Conservation (phyloP, 2,113 vertebrate species). For the Columba janthina region DNA sequence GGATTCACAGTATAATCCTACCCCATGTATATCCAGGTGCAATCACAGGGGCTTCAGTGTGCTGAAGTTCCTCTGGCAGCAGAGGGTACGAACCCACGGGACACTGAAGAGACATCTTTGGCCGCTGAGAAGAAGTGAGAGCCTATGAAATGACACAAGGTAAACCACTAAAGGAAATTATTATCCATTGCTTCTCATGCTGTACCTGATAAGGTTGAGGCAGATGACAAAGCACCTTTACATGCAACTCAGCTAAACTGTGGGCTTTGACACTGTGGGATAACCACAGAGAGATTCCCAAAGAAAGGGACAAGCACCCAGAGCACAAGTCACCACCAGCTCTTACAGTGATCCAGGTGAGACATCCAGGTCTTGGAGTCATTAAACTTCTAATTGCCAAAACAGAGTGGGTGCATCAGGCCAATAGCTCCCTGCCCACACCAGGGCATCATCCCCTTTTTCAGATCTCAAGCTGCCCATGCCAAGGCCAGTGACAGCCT, state of each 20-base stretch:
- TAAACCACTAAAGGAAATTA: background rate
- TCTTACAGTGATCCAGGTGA: background rate
- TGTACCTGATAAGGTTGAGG: background rate
- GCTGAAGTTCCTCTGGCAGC: background rate
- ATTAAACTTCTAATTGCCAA: background rate
- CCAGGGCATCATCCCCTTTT: background rate
- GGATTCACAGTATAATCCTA: background rate
- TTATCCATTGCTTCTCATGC: background rate
- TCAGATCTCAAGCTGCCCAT: background rate
- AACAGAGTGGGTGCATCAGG: no score
- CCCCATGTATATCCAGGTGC: fast-evolving
- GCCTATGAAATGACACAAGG: background rate
- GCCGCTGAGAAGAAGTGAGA: background rate
- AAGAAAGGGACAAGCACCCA: background rate
- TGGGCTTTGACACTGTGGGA: background rate
- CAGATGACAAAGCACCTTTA: background rate
- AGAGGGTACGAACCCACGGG: background rate
- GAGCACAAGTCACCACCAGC: background rate
- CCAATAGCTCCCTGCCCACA: background rate
- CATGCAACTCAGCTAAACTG: background rate
- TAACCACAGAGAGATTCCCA: background rate
- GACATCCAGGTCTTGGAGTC: background rate
- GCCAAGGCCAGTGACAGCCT: background rate
- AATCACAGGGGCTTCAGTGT: background rate
- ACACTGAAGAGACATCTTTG: background rate